These are phyloP conservation scores for Agraylea sexmaculata DNA, from an alignment of 1,140 invertebrate species.

Conservation along the genomic window DNA sequence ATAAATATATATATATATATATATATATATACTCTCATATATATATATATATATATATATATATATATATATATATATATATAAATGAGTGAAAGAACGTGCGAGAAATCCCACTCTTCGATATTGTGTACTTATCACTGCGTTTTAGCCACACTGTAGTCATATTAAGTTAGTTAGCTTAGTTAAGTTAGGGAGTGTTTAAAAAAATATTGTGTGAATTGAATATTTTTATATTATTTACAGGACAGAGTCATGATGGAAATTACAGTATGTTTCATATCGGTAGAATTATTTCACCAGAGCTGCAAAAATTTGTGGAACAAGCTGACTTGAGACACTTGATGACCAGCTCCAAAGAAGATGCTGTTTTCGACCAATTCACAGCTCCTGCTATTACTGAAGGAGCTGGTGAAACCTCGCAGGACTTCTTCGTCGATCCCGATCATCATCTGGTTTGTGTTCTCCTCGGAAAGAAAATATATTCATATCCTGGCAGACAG, in stretches of 20 bases:
- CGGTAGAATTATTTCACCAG: constrained; percentile 54
- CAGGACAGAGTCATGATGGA: constrained; percentile 75
- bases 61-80: no score
- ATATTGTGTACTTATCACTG: no score
- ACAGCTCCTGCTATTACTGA: constrained; percentile 57
- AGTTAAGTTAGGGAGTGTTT: no score
- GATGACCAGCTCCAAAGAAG: constrained; percentile 43
- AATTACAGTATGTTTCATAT: constrained; percentile 68
- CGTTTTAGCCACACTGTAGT: no score
- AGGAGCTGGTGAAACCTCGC: constrained; percentile 63
- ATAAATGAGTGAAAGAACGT: no score
- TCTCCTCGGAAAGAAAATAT: constrained; percentile 11
- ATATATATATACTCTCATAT: no score
- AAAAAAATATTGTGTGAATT: no score
- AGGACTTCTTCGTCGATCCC: constrained; percentile 75
- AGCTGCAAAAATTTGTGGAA: constrained; percentile 70
- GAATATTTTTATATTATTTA: constrained; percentile 26
- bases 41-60: no score
- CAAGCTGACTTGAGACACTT: constrained; percentile 60
- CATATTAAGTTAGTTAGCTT: no score
- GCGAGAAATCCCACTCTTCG: no score
- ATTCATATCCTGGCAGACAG: no score
- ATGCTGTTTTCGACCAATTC: constrained; percentile 66
- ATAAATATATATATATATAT: no score
- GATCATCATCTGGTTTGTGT: constrained; percentile 64